Percentiles rank a stretch among this genome's conserved stretches.
phyloP scores from a whole-genome alignment of 1,140 invertebrate species.

The Calliphora vicina region DNA sequence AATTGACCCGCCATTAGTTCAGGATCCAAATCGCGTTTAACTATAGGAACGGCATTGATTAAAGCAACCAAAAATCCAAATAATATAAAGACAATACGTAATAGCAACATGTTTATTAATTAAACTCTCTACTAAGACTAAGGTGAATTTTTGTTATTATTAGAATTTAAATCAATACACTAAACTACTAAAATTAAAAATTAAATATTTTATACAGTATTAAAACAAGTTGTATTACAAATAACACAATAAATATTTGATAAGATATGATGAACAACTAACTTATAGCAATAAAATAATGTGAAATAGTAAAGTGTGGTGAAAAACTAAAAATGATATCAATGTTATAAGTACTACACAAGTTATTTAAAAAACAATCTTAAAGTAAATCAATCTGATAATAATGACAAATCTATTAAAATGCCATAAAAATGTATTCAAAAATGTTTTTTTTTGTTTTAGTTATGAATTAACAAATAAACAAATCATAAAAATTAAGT shows the following conservation, averaged over 20 bases:
- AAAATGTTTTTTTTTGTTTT: no score
- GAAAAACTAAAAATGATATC: neutral
- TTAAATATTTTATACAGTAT: neutral
- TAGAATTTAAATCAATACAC: neutral
- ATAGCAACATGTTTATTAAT: neutral
- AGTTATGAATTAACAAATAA: no score
- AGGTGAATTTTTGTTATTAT: neutral
- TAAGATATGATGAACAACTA: no score
- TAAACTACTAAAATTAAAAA: neutral
- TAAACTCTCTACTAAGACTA: neutral
- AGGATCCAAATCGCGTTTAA: constrained; percentile 33
- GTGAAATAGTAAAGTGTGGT: neutral
- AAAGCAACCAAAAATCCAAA: neutral
- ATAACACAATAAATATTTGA: no score
- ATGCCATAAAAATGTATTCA: no score
- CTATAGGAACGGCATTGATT: neutral
- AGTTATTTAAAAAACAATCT: neutral
- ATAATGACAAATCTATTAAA: no score
- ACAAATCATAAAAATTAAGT: no score
- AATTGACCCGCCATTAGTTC: constrained; percentile 47
- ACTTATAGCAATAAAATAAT: no score
- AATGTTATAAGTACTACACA: neutral
- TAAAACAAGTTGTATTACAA: no score
- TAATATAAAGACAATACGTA: neutral
- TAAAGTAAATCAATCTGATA: no score